A percentile compares a stretch with the other conserved stretches of the same genome.
phyloP scores from a whole-genome alignment of 2,113 vertebrate genomes.

The Actinemys pallida region DNA sequence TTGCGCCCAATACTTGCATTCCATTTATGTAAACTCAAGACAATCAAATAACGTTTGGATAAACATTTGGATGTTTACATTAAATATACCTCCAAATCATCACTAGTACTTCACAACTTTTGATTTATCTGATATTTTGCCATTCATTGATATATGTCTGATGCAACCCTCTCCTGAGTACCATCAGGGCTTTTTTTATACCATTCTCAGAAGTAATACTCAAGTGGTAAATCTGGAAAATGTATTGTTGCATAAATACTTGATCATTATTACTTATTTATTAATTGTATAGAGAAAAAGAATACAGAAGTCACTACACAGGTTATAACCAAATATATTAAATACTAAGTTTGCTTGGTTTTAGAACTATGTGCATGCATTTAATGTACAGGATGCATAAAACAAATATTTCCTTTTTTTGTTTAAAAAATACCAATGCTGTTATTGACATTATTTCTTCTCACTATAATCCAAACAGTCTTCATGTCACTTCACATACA shows the following conservation, averaged over 20 bases:
- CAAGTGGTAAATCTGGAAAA: neutral
- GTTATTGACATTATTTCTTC: neutral
- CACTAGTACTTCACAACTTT: neutral
- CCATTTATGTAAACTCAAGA: neutral
- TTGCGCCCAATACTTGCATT: neutral
- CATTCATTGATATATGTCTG: neutral
- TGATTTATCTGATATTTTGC: neutral
- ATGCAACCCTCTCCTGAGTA: rapidly evolving
- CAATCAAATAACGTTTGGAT: neutral
- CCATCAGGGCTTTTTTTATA: neutral
- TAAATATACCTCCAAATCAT: neutral
- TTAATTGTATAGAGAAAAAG: neutral
- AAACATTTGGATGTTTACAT: neutral
- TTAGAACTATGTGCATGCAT: neutral
- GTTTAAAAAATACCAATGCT: neutral
- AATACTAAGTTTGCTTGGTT: rapidly evolving
- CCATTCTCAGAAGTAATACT: neutral
- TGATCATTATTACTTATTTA: neutral
- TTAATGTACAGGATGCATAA: neutral
- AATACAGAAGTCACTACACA: neutral
- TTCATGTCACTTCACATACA: neutral
- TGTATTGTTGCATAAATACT: rapidly evolving
- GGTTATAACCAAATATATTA: neutral
- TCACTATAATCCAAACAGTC: neutral
- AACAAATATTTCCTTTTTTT: neutral